Base-by-base conservation (phyloP, 2,888 invertebrate species). In the Diarsia dahlii region DNA sequence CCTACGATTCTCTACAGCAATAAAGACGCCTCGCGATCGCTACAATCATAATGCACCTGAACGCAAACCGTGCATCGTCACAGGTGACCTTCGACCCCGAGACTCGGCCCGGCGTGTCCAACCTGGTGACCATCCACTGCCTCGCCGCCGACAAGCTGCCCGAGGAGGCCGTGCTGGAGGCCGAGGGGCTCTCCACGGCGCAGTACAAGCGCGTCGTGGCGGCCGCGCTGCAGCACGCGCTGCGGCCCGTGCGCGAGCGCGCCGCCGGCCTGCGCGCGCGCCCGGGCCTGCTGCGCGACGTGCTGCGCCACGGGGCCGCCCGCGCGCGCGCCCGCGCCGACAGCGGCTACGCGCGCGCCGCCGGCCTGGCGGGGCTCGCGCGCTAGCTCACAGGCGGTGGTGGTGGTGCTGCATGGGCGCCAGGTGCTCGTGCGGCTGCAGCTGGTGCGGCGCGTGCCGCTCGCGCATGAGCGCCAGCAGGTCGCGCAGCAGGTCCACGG, bases 111-210 rank as follows among this genome's bases (percentile, higher is more conserved):
- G 99, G 99, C 45, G 98, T 99, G 23, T 97, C 99, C 68, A 99
- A 99, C 96, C 97, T 99, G 74, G 97, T 99, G 82, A 96, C 97
- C 74, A 98, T 99, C 81, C 98, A 99, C 95, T 98, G 98, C 68
- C 97, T 98, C 75, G 95, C 98, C 34, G 97, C 97, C 28, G 98
- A 97, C 65, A 96, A 97, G 92, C 92, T 97, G 70, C 96, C 97
- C 4, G 97, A 98, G 84, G 97, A 98, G 87, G 98, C 98, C 79
- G 97, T 98, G 85, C 95, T 97, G 82, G 98, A 98, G 92, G 97
- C 96, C 28, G 92, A 94, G 75, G 95, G 95, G 15, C 91, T 98
- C 62, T 97, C 98, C 92, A 99, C 99, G 66, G 98, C 97, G 89
- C 97, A 97, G 97, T 98, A 97, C 93, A 95, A 95, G 91, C 79